phyloP scores from a whole-genome alignment of 2,113 vertebrate genomes.

The Phalacrocorax carbo region DNA sequence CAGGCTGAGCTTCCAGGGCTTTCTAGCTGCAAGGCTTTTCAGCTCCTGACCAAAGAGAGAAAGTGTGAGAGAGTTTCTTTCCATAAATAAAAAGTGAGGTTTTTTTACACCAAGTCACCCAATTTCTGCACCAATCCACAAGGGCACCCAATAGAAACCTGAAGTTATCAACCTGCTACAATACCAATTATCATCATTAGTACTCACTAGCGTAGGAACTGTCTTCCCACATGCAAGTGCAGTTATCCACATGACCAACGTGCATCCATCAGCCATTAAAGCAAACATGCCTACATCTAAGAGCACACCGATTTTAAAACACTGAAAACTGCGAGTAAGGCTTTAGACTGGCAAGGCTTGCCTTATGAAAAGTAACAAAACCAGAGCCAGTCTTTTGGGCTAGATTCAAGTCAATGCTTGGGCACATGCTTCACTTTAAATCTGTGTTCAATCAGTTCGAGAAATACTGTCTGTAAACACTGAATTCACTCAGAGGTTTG shows the following conservation, averaged over 20 bases:
- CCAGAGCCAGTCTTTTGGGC: not conserved
- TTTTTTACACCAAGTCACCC: not conserved
- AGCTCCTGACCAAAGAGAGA: conserved; percentile 80
- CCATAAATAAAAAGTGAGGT: not conserved
- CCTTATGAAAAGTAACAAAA: not conserved
- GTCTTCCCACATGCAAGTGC: not conserved
- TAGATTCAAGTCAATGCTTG: not conserved
- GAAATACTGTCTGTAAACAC: not conserved
- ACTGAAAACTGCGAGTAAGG: not conserved
- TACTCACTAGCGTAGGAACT: not conserved
- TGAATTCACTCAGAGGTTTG: accelerated
- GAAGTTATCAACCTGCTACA: not conserved
- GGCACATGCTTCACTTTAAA: not conserved
- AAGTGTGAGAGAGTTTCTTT: not conserved
- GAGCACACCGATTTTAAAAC: not conserved
- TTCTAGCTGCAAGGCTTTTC: conserved; percentile 83
- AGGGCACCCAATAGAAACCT: not conserved
- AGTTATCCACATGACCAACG: not conserved
- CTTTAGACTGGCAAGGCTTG: not conserved
- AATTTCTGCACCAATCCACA: not conserved
- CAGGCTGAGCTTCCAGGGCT: conserved; percentile 73
- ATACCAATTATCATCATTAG: not conserved
- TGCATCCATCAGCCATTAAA: not conserved
- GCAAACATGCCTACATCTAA: not conserved
- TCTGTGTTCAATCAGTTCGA: not conserved